phyloP scores from a whole-genome alignment of 1,140 invertebrate genomes.

The Branchinecta lynchi region DNA sequence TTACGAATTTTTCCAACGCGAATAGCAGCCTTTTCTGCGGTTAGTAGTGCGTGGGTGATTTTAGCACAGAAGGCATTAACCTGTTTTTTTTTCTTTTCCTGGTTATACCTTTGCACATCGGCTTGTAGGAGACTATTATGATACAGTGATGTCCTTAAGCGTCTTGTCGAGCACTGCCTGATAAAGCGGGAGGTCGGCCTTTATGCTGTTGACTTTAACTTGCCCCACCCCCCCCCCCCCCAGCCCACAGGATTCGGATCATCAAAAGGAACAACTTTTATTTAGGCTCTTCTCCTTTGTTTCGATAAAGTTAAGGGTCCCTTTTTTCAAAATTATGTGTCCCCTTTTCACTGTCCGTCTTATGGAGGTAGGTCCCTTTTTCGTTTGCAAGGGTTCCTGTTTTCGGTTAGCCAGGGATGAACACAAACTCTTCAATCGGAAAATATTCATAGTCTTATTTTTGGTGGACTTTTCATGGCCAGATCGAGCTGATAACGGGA shows the following conservation, averaged over 20 bases:
- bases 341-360: background rate
- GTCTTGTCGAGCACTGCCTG: too few species aligned
- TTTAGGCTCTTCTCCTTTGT: background rate
- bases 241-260: background rate
- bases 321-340: background rate
- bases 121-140: slow-evolving; percentile 1
- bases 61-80: slow-evolving; percentile 5
- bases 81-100: background rate
- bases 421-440: background rate
- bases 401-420: background rate
- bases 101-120: slow-evolving; percentile 1
- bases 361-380: background rate
- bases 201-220: background rate
- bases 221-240: background rate
- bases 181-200: slow-evolving; percentile 7
- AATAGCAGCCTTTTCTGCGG: too few species aligned
- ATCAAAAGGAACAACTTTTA: too few species aligned
- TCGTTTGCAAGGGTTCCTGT: background rate
- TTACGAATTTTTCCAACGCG: too few species aligned
- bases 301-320: background rate
- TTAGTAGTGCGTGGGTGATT: too few species aligned
- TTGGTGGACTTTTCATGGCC: slow-evolving; percentile 4
- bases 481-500: slow-evolving; percentile 5
- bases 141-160: background rate
- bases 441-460: background rate